Evolutionary conservation across 2,888 invertebrate genomes (phyloP), one percentile per base, ranked within the genome.

Genomic region (Synanthedon vespiformis): DNA sequence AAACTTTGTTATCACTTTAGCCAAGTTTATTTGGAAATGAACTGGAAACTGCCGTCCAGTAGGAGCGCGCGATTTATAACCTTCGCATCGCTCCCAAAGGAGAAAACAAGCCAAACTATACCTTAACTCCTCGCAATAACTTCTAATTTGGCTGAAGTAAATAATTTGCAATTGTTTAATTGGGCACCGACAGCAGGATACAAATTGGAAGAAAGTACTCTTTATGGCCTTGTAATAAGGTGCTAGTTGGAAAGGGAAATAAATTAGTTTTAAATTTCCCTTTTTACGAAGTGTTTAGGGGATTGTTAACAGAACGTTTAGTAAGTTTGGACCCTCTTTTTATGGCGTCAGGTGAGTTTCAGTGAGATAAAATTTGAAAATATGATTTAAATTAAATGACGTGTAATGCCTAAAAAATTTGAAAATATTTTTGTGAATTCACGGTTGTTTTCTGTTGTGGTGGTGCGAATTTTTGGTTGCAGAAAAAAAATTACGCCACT

Each of bases 1-100:
- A 66, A 80, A 80, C 77, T 80, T 80, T 74, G 72, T 77, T 81
- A 80, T 80, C 76, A 78, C 81, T 79, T 77, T 59, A 68, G 58
- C 67, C 60, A 72, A 81, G 74, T 81, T 81, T 80, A 80, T 79
- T 80, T 77, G 72, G 72, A 74, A 77, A 79, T 81, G 78, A 80
- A 77, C 76, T 74, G 77, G 68, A 72, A 77, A 74, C 75, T 67
- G 72, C 70, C 70, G 75, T 73, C 77, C 77, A 72, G 65, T 65
- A 67, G 61, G 58, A 59, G 73, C 70, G 68, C 64, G 55, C 68
- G 64, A 78, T 77, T 79, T 77, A 78, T 73, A 67, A 65, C 69
- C 44, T 44, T 12, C n/a, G 13, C 44, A 44, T 44, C 44, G 10
- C 14, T 44, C 13, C 44, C 13, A 44, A 44, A 13, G 44, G n/a